Base-by-base conservation (phyloP, 2,888 invertebrate species). In the Pammene aurita region DNA sequence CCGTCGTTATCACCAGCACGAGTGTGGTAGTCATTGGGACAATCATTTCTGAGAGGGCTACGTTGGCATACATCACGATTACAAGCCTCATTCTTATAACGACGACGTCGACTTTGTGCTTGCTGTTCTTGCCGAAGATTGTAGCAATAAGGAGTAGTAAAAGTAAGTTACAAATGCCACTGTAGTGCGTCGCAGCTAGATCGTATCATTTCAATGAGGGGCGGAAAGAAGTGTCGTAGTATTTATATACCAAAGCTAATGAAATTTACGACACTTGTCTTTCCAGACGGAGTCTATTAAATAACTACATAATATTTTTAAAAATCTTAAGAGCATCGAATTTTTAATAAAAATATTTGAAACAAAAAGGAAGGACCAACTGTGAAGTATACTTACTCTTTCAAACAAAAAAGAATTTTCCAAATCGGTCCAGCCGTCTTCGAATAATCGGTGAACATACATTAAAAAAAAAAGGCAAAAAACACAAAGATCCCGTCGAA, bases 21-120 rank as follows among this genome's bases (percentile, higher is more conserved):
- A 95, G 97, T 75, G 97, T 97, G 10, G 97, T 98, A 6, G 96
- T 97, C 6, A 93, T 97, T 72, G 97, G 97, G n/a, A 97, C 97
- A 80, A 94, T 98, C 62, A 95, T 98, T 76, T 96, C 96, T 1
- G 97, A 97, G 77, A 94, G 96, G 70, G 96, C 96, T 2, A 96
- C 97, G 0, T 82, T 97, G 71, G 96, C 96, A 60, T 97, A 96
- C 81, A 94, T 97, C 67, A 95, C 97, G 62, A 96, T 97, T 74
- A 96, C 97, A 0, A 94, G 96, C 9, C 93, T 98, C 71, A 97
- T 98, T 77, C 92, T 98, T 57, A 94, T 96, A 13, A 96, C 97
- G 0, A 98, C 98, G 0, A 97, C 97, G 0, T 95, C 96, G 1
- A 97, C 97, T 5, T 90, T 98, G 10, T 96, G 97, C 79, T 92